Base-by-base conservation (phyloP, 2,797 vertebrate genomes). In the Tokudaia muenninki region DNA sequence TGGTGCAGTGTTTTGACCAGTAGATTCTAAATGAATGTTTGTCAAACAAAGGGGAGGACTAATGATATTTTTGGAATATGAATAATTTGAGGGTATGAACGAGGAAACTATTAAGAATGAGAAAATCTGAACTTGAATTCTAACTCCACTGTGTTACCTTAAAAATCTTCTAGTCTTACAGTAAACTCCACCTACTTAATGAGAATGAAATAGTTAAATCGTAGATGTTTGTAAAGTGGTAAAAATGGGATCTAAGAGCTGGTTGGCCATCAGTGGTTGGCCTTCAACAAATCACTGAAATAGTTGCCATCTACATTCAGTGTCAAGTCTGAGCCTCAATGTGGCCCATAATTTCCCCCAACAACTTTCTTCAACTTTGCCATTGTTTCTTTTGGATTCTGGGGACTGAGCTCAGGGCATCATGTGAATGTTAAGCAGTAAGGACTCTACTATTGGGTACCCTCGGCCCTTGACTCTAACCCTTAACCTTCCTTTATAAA, bases 61-160 rank as follows among this genome's bases (percentile, higher is more conserved):
- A 75, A 61, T 22, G 75, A 61, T 14, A 89, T 24, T 90, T 86
- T 74, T 59, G 19, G 50, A 72, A 90, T 55, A 37, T 37, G 47
- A 70, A 87, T 26, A 55, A 57, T 75, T 44, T 74, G 70, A 37
- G 22, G 16, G 14, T 92, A 72, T 26, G 29, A 90, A 81, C 47
- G 74, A 87, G 31, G 86, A 90, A 90, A 82, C 1, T 70, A 59
- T 84, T 74, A 52, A 94, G 37, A 80, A 9, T 89, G 59, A 95
- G 52, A 75, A 94, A 22, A 82, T 14, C 41, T 50, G 41, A 89
- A 70, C 24, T 80, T 57, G 44, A 93, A 24, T 44, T 92, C 57
- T 72, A 72, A 77, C 8, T 34, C 14, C 11, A 87, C 24, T 6
- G 50, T 78, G 13, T 59, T 59, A 34, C 44, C 52, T 70, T 5